Base-by-base conservation (phyloP, 2,888 invertebrate species). In the Heliconius ethilla region DNA sequence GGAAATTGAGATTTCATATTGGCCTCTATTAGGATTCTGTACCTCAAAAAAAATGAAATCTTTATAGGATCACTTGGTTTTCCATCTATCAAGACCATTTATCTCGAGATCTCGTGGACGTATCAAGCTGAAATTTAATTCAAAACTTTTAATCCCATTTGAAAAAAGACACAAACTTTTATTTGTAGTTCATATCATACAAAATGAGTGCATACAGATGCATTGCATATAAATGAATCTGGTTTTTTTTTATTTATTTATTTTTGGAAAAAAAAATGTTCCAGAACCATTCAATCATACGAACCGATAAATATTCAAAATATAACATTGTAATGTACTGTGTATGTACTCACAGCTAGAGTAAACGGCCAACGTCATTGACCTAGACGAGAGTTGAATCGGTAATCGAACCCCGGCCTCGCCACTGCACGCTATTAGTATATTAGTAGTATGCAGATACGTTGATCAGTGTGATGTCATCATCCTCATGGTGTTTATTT, bases 331-430 rank as follows among this genome's bases (percentile, higher is more conserved):
- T 27, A 69, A 69, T 25, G 40, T 77, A 80, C 59, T 59, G 59
- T 81, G n/a, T n/a, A n/a, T n/a, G n/a, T n/a, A n/a, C n/a, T n/a
- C n/a, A n/a, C n/a, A n/a, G n/a, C n/a, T n/a, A n/a, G 80, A 82
- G 82, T 73, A 75, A 78, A 80, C 85, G 83, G 86, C 86, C 77
- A 51, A 37, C 82, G 85, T 82, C 86, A 83, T 84, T 87, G 89
- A 87, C 90, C 90, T 82, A 86, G 80, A 86, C 89, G 85, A 84
- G 85, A 77, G 59, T 63, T 77, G 90, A 86, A 89, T 90, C 77
- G 75, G 75, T 84, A 88, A 90, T 84, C 76, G 79, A 79, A 82
- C 25, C 79, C 37, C 78, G 84, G 83, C 86, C 87, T 84, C 84
- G 84, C 40, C 70, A 55, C 51, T 75, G 62, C 75, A 29, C 59